These are phyloP conservation scores for Agonopterix arenella DNA, from an alignment of 2,888 invertebrate species.

Conservation along the genomic window DNA sequence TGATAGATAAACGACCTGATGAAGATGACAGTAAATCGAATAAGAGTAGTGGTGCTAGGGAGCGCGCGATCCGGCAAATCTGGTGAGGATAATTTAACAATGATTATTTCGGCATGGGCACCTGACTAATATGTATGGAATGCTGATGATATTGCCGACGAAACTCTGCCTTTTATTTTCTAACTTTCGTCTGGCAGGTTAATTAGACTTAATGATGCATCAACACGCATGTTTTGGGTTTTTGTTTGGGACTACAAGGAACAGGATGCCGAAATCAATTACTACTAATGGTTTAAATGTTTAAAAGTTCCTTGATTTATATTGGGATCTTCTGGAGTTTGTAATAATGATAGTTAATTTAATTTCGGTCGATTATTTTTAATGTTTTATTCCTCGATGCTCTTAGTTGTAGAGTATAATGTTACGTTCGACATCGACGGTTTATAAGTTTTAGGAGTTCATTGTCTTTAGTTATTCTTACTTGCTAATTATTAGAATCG, in stretches of 20 bases:
- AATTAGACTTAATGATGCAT: constrained; percentile 36
- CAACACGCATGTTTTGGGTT: constrained; percentile 25
- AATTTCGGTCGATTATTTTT: constrained; percentile 32
- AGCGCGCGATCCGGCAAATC: constrained; percentile 86
- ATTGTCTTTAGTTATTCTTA: no score
- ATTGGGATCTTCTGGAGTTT: constrained; percentile 36
- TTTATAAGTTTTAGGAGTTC: no score
- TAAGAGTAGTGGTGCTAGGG: constrained; percentile 86
- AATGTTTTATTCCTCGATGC: background rate
- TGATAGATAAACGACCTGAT: constrained; percentile 41
- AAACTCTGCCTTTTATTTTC: constrained; percentile 19
- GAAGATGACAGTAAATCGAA: constrained; percentile 88
- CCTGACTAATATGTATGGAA: constrained; percentile 27
- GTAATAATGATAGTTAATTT: constrained; percentile 51
- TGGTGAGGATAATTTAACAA: constrained; percentile 71
- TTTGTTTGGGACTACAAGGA: constrained; percentile 30
- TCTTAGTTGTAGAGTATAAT: background rate
- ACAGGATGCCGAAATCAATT: constrained; percentile 53
- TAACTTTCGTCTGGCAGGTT: constrained; percentile 16
- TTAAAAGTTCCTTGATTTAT: constrained; percentile 48
- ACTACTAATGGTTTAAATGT: constrained; percentile 42
- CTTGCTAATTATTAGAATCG: no score
- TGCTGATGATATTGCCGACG: constrained; percentile 19
- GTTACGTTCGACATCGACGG: no score
- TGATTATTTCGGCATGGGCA: constrained; percentile 25